Evolutionary conservation across 2,888 invertebrate species (phyloP).

Genomic region (Dryadula phaetusa): DNA sequence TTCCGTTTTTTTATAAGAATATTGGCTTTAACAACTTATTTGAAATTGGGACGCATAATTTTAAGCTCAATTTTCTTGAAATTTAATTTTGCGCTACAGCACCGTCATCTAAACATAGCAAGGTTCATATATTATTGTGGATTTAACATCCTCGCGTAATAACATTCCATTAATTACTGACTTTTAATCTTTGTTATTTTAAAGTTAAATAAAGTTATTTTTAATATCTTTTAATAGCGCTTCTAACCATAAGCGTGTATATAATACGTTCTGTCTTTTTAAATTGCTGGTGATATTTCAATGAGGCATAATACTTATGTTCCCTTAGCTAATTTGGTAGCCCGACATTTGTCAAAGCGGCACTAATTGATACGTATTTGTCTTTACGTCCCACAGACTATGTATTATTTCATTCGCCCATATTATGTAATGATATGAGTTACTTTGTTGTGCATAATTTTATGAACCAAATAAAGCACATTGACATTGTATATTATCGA

Average conservation of each 20-base stretch:
- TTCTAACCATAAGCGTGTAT: slow-evolving; percentile 6
- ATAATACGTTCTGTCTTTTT: slow-evolving; percentile 5
- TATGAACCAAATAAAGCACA: background rate
- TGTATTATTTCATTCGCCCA: slow-evolving; percentile 15
- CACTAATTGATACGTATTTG: slow-evolving; percentile 76
- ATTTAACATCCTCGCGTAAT: background rate
- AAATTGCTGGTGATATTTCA: slow-evolving; percentile 22
- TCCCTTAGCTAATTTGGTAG: slow-evolving; percentile 40
- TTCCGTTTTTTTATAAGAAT: no score
- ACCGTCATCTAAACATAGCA: no score
- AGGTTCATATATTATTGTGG: no score
- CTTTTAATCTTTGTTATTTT: background rate
- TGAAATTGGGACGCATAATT: no score
- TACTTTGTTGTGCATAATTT: background rate
- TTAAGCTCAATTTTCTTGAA: no score
- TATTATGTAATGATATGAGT: slow-evolving; percentile 32
- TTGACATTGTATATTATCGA: no score
- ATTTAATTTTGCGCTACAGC: no score
- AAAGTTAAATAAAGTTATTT: background rate
- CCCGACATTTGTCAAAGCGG: slow-evolving; percentile 39
- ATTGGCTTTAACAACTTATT: no score
- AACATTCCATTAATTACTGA: background rate
- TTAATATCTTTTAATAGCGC: background rate
- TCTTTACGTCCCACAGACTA: slow-evolving; percentile 36
- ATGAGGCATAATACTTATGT: slow-evolving; percentile 15